Evolutionary conservation across 2,888 invertebrate species (phyloP).

Genomic region (Pecten maximus): DNA sequence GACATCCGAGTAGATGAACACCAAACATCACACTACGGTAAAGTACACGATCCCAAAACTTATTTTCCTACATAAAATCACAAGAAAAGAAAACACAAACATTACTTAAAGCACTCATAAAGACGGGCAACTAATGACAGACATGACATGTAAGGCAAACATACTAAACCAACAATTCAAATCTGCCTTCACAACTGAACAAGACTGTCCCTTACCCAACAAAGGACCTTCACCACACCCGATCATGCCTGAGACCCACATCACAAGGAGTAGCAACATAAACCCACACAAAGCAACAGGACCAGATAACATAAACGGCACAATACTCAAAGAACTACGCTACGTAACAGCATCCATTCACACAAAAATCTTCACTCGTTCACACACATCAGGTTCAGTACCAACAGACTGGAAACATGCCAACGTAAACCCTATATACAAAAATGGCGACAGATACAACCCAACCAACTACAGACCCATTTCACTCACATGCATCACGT

Average conservation of each 20-base stretch:
- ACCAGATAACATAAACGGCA: slow-evolving; percentile 26
- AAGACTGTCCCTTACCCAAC: neutral
- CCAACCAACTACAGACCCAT: slow-evolving; percentile 41
- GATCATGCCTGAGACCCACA: neutral
- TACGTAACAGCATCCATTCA: slow-evolving; percentile 37
- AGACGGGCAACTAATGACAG: neutral
- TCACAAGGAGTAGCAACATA: neutral
- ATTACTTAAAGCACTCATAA: neutral
- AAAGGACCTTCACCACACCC: neutral
- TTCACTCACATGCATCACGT: slow-evolving; percentile 41
- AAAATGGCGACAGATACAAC: slow-evolving; percentile 39
- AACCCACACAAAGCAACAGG: slow-evolving; percentile 28
- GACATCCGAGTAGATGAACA: no score
- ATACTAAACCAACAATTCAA: slow-evolving; percentile 35
- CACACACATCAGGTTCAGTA: neutral
- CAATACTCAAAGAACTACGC: slow-evolving; percentile 38
- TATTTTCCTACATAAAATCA: no score
- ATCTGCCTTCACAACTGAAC: slow-evolving; percentile 21
- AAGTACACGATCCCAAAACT: no score
- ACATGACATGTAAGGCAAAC: slow-evolving; percentile 22
- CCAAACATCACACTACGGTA: no score
- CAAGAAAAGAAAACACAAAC: no score
- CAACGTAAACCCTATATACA: slow-evolving; percentile 27
- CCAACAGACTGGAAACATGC: slow-evolving; percentile 41
- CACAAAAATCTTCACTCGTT: slow-evolving; percentile 38